Evolutionary conservation across 2,797 vertebrate genomes (phyloP), one percentile per base, ranked within the genome.

Genomic region (Semotilus atromaculatus): DNA sequence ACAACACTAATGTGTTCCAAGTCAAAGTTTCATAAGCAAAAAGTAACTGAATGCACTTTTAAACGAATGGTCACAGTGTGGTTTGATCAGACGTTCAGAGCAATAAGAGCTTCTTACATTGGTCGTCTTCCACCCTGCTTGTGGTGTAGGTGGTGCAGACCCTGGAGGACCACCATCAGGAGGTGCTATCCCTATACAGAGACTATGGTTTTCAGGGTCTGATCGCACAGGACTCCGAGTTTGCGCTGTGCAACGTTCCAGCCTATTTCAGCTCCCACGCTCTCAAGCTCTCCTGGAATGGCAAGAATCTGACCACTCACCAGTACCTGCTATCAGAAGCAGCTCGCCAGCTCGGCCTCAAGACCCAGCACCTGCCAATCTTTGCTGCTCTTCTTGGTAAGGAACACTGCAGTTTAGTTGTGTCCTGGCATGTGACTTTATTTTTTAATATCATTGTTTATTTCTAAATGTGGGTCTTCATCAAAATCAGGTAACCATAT

Each of bases 231-330:
- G 97, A 98, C 89, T 97, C 97, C 0, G 97, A 97, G 93, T 98
- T 97, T 53, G 97, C 97, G 5, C 95, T 98, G 90, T 97, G 96
- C 94, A 97, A 97, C 85, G 96, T 97, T 74, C 96, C 97, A 8
- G 96, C 96, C 89, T 97, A 98, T 91, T 97, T 97, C 91, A 97
- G 97, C 75, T 97, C 97, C 13, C 97, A 97, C 40, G 96, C 97
- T 13, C 96, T 97, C 92, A 98, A 98, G 91, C 94, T 98, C 88
- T 97, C 96, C 94, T 98, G 97, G 97, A 98, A 98, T 9, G 97
- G 97, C 89, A 98, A 97, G 90, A 97, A 97, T 93, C 95, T 98
- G 86, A 97, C 96, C 90, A 98, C 97, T 88, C 97, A 97, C 92
- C 97, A 97, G 93, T 98, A 97, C 85, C 95, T 97, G 92, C 95